Conservation (phyloP, 2,113 vertebrate species). For the Tympanuchus pallidicinctus region DNA sequence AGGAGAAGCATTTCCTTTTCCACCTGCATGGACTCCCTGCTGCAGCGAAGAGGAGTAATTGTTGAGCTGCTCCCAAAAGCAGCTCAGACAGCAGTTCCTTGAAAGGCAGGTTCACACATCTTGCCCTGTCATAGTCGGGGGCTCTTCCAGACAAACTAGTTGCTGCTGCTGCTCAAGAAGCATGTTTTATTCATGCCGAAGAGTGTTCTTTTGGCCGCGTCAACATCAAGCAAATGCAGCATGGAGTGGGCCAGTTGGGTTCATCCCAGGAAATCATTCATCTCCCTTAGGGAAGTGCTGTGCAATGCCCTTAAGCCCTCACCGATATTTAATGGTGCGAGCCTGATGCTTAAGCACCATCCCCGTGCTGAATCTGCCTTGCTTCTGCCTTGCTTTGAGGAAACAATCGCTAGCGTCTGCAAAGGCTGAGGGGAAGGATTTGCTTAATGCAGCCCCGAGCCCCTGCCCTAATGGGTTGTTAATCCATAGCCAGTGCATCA, state of each 20-base stretch:
- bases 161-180: not conserved
- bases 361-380: not conserved
- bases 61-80: not conserved
- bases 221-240: not conserved
- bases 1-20: not conserved
- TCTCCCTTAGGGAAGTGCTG: not conserved
- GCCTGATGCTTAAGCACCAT: not conserved
- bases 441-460: slow-evolving; percentile 14
- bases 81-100: rapidly evolving
- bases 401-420: not conserved
- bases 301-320: not conserved
- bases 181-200: slow-evolving; percentile 17
- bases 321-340: not conserved
- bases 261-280: slow-evolving; percentile 13
- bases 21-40: not conserved
- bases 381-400: not conserved
- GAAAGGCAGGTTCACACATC: not conserved
- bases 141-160: not conserved
- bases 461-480: slow-evolving; percentile 51
- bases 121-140: not conserved
- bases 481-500: slow-evolving; percentile 43
- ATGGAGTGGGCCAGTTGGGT: not conserved
- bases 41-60: not conserved
- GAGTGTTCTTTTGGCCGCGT: not conserved
- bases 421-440: slow-evolving; percentile 18